These are phyloP conservation scores for Aphelenchoides avenae DNA, from an alignment of 1,140 invertebrate genomes.

Conservation along the genomic window DNA sequence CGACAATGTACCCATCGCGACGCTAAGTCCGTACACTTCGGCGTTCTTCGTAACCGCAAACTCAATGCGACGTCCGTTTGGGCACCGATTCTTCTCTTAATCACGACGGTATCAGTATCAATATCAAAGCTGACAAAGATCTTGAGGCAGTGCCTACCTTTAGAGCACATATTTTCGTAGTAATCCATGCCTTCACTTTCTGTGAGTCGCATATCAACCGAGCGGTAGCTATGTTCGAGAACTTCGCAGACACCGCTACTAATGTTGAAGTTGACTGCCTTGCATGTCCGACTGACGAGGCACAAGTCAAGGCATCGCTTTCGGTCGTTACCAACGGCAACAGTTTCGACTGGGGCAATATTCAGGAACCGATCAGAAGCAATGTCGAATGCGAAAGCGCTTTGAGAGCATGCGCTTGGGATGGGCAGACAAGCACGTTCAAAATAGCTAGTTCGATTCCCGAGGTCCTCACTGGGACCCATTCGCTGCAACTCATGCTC, in stretches of 20 bases:
- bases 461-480: too few relatives aligned
- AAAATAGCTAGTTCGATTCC: conserved; percentile 17
- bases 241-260: conserved; percentile 20
- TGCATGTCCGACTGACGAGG: conserved; percentile 10
- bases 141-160: conserved; percentile 13
- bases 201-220: not conserved
- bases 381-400: conserved; percentile 20
- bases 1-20: conserved; percentile 21
- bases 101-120: conserved; percentile 1
- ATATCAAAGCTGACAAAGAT: too few relatives aligned
- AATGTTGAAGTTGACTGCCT: conserved; percentile 17
- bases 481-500: not conserved
- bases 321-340: conserved; percentile 12
- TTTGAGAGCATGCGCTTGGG: conserved; percentile 9
- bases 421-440: conserved; percentile 24
- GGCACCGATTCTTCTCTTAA: conserved; percentile 20
- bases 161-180: conserved; percentile 20
- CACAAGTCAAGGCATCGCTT: conserved; percentile 24
- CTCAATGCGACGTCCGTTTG: conserved; percentile 19
- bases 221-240: not conserved
- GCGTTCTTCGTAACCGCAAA: conserved; percentile 30
- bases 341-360: conserved; percentile 6
- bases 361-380: conserved; percentile 4
- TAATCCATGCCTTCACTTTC: conserved; percentile 12
- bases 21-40: conserved; percentile 15